Conservation (phyloP, 2,797 vertebrate genomes). For the Tenualosa thibaudeaui region DNA sequence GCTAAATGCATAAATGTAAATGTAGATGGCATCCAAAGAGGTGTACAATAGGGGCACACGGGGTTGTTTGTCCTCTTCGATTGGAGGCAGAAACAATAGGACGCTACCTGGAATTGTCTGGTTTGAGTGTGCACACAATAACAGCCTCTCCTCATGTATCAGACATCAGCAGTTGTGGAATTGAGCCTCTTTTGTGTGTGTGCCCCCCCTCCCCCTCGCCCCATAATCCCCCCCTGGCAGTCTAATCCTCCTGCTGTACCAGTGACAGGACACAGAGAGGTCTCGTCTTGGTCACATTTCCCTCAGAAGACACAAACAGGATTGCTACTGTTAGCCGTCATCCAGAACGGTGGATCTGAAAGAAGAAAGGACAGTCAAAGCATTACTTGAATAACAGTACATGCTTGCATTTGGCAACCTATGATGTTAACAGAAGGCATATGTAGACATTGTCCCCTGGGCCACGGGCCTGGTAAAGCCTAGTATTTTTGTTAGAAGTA, state of each 20-base stretch:
- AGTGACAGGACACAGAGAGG: slow-evolving; percentile 31
- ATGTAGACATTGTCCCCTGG: no score
- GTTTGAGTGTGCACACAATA: slow-evolving; percentile 29
- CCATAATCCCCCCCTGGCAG: slow-evolving; percentile 38
- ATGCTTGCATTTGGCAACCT: not conserved
- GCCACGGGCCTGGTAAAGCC: no score
- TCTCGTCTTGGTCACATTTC: not conserved
- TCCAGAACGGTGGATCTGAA: not conserved
- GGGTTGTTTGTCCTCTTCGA: not conserved
- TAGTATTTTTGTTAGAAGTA: no score
- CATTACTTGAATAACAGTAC: not conserved
- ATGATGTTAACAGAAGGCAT: no score
- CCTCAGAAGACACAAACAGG: not conserved
- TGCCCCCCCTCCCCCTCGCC: not conserved
- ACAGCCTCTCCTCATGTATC: slow-evolving; percentile 36
- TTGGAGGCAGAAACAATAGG: not conserved
- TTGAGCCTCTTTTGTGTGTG: slow-evolving; percentile 47
- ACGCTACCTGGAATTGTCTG: not conserved
- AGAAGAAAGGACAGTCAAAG: not conserved
- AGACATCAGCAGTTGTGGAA: slow-evolving; percentile 34
- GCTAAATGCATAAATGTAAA: no score
- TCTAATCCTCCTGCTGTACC: slow-evolving; percentile 15
- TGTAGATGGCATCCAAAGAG: not conserved
- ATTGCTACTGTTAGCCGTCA: not conserved
- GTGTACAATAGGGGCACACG: not conserved